phyloP scores from a whole-genome alignment of 2,113 vertebrate genomes.

The Pachyramphus minor region DNA sequence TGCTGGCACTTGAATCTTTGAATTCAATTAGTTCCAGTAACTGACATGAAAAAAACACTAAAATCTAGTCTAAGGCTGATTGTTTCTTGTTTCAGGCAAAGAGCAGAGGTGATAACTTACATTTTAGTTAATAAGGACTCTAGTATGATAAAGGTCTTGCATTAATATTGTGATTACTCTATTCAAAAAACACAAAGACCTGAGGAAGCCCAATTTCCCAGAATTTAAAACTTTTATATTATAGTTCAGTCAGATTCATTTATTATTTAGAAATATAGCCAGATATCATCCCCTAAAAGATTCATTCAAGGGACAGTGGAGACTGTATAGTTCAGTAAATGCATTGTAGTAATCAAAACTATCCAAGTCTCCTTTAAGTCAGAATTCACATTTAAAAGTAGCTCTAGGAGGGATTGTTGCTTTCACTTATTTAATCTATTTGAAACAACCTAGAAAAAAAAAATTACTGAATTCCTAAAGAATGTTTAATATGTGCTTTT shows the following conservation, averaged over 20 bases:
- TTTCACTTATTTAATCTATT: conserved; percentile 19
- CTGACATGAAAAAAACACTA: neutral
- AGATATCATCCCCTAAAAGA: neutral
- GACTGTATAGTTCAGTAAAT: neutral
- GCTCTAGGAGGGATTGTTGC: neutral
- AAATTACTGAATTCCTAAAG: neutral
- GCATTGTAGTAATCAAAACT: neutral
- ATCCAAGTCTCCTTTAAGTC: conserved; percentile 6
- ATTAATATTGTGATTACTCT: neutral
- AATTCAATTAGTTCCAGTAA: neutral
- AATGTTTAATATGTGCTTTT: neutral
- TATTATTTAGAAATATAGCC: conserved; percentile 28
- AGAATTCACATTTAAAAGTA: neutral
- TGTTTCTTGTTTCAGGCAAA: conserved; percentile 13
- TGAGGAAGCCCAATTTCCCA: fast-evolving
- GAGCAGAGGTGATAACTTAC: neutral
- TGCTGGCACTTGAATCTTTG: neutral
- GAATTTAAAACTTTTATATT: conserved; percentile 3
- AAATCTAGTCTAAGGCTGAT: neutral
- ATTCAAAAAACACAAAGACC: neutral
- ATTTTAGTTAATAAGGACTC: conserved; percentile 5
- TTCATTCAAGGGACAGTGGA: neutral
- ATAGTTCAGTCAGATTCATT: neutral
- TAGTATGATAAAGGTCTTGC: neutral
- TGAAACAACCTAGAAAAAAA: conserved; percentile 17